Conservation (phyloP, 2,113 vertebrate species). For the Plecotus auritus region DNA sequence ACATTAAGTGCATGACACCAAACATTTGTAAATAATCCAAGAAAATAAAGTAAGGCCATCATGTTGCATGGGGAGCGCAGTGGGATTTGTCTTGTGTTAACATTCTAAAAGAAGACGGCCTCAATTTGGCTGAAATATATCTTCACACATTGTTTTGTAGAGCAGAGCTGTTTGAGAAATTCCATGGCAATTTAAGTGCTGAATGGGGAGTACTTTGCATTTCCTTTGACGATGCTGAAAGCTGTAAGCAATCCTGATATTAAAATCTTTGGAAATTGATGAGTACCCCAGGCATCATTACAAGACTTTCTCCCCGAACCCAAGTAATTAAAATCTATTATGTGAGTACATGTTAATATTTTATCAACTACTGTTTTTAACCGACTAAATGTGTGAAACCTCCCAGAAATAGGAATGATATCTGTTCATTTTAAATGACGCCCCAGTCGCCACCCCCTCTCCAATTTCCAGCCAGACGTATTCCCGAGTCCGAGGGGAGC, state of each 20-base stretch:
- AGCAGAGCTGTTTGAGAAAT: slow-evolving; percentile 68
- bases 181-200: slow-evolving; percentile 72
- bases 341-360: slow-evolving; percentile 64
- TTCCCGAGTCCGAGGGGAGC: not conserved
- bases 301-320: not conserved
- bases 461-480: not conserved
- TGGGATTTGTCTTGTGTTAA: slow-evolving; percentile 65
- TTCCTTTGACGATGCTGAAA: slow-evolving; percentile 61
- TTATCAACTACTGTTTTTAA: slow-evolving; percentile 64
- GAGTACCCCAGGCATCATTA: slow-evolving; percentile 70
- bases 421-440: not conserved
- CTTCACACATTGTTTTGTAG: slow-evolving; percentile 72
- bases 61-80: slow-evolving; percentile 27
- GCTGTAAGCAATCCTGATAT: slow-evolving; percentile 69
- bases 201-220: slow-evolving; percentile 70
- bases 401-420: not conserved
- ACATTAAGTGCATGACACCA: slow-evolving; percentile 68
- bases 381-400: not conserved
- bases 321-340: slow-evolving; percentile 72
- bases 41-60: slow-evolving; percentile 62
- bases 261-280: slow-evolving; percentile 77
- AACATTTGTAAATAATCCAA: slow-evolving; percentile 71
- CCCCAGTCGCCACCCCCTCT: accelerated
- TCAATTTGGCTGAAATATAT: slow-evolving; percentile 71
- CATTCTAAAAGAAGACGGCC: slow-evolving; percentile 71